Conservation (phyloP, 2,113 vertebrate genomes). For the Chamaea fasciata region DNA sequence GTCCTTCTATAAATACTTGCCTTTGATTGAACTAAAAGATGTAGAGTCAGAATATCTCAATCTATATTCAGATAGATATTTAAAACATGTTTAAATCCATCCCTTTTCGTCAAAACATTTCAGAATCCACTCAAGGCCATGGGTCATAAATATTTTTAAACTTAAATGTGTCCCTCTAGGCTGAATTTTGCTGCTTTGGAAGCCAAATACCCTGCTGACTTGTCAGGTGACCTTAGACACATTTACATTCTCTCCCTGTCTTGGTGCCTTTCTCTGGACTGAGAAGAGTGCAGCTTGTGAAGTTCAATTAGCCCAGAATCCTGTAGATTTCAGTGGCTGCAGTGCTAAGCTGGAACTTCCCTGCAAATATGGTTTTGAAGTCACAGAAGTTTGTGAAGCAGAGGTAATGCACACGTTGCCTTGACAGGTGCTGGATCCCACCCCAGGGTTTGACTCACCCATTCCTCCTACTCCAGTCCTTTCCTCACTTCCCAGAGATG, state of each 20-base stretch:
- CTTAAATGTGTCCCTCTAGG: neutral
- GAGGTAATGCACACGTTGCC: rapidly evolving
- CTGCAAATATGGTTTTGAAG: neutral
- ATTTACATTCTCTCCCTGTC: neutral
- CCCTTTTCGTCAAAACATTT: neutral
- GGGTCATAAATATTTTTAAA: neutral
- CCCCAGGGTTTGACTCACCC: neutral
- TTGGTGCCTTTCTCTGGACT: neutral
- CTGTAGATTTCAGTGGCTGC: neutral
- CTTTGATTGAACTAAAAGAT: neutral
- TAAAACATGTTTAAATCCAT: neutral
- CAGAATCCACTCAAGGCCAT: neutral
- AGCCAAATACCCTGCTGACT: neutral
- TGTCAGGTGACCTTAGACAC: neutral
- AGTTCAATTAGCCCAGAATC: neutral
- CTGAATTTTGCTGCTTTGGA: neutral
- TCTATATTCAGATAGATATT: neutral
- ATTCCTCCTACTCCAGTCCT: neutral
- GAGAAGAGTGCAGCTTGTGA: neutral
- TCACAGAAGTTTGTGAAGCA: neutral
- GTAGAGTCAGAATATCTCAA: neutral
- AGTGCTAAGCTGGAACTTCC: neutral
- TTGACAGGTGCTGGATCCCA: neutral
- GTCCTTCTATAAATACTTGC: neutral
- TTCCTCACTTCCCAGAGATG: neutral